A percentile compares a stretch with the other conserved stretches of the same genome.
Evolutionary conservation across 1,140 invertebrate genomes (phyloP).

Genomic region (Trachymyrmex septentrionalis): DNA sequence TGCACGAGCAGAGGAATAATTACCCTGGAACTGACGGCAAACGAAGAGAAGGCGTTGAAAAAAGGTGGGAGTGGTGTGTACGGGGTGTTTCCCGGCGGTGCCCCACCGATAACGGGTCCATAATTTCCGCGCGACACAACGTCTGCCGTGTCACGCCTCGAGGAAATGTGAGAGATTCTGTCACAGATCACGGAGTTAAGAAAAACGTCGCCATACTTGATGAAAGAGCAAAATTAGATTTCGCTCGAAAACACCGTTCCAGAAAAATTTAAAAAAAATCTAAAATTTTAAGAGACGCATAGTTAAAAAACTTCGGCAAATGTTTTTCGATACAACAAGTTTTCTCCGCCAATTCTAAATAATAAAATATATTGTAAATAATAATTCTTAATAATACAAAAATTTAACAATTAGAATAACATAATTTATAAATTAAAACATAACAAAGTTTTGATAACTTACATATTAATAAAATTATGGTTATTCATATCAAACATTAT

Average conservation of each 20-base stretch:
- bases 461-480: too few relatives aligned
- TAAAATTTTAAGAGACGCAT: not conserved
- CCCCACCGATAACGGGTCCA: slow-evolving; percentile 63
- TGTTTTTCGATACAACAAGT: not conserved
- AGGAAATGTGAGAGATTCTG: slow-evolving; percentile 18
- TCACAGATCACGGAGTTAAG: not conserved
- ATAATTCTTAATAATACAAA: too few relatives aligned
- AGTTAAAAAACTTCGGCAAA: not conserved
- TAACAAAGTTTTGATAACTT: too few relatives aligned
- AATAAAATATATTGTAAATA: too few relatives aligned
- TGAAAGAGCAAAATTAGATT: not conserved
- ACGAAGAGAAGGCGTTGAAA: slow-evolving; percentile 44
- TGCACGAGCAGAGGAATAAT: slow-evolving; percentile 79
- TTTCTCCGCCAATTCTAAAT: not conserved
- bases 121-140: slow-evolving; percentile 60
- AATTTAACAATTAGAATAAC: not conserved
- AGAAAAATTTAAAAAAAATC: not conserved
- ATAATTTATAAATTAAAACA: too few relatives aligned
- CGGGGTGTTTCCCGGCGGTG: not conserved
- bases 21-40: slow-evolving; percentile 66
- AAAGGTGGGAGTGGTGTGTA: slow-evolving; percentile 8
- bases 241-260: not conserved
- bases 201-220: not conserved
- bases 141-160: slow-evolving; percentile 39
- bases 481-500: too few relatives aligned